Conservation (phyloP, 2,797 vertebrate genomes). For the Hyperoplus lanceolatus region DNA sequence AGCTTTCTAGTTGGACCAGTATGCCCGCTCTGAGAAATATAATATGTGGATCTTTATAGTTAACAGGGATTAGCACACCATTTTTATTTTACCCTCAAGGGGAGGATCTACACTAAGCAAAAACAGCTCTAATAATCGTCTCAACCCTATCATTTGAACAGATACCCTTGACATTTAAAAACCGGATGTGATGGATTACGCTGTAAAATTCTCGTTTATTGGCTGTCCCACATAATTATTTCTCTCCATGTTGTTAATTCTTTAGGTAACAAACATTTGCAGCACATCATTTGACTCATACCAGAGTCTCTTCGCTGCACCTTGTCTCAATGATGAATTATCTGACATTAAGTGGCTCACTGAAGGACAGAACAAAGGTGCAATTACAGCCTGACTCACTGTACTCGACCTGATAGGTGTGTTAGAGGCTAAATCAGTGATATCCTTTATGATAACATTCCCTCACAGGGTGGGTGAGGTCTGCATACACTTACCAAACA, state of each 20-base stretch:
- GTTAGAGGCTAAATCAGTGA: conserved; percentile 54
- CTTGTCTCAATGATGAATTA: conserved; percentile 19
- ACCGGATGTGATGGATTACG: not conserved
- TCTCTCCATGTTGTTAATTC: not conserved
- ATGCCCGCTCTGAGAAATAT: not conserved
- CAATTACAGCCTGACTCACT: conserved; percentile 71
- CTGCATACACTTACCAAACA: conserved; percentile 25
- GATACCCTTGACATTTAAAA: not conserved
- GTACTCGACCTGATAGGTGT: conserved; percentile 55
- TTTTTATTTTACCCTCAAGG: not conserved
- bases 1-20: not conserved
- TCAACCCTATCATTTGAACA: too few species aligned
- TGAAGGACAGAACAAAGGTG: conserved; percentile 25
- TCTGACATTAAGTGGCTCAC: conserved; percentile 10
- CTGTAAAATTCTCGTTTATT: conserved; percentile 1
- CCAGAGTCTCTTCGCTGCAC: conserved; percentile 1
- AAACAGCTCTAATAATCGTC: not conserved
- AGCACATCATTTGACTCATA: conserved; percentile 14
- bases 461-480: conserved; percentile 67
- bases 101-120: not conserved
- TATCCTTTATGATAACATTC: conserved; percentile 69
- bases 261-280: not conserved
- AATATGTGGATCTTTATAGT: not conserved
- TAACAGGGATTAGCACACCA: too few species aligned
- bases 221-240: not conserved